These are phyloP conservation scores for Yasuhikotakia modesta DNA, from an alignment of 2,797 vertebrate genomes.

Conservation along the genomic window DNA sequence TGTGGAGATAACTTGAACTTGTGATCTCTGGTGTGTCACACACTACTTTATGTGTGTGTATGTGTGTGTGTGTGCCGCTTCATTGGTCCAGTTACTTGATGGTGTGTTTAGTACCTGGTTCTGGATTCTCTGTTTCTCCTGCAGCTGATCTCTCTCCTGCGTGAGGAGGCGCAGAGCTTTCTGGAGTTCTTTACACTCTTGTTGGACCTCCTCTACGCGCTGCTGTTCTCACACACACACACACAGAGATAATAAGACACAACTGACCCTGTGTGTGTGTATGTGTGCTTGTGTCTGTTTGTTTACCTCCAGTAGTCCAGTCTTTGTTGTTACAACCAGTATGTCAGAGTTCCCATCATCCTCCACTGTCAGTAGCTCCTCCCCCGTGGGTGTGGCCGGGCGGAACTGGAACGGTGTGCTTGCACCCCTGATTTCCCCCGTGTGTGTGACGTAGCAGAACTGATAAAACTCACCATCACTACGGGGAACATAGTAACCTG, in stretches of 20 bases:
- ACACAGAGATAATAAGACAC: constrained; percentile 7
- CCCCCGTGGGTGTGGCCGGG: constrained; percentile 88
- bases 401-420: constrained; percentile 98
- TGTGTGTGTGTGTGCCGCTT: constrained; percentile 33
- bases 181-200: constrained; percentile 91
- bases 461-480: constrained; percentile 99
- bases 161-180: constrained; percentile 86
- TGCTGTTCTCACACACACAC: constrained; percentile 67
- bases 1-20: constrained; percentile 66
- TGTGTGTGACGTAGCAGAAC: constrained; percentile 96
- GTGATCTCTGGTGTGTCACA: constrained; percentile 71
- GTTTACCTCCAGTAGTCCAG: constrained; percentile 90
- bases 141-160: constrained; percentile 88
- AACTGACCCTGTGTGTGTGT: not conserved
- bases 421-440: constrained; percentile 95
- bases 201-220: constrained; percentile 92
- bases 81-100: not conserved
- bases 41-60: constrained; percentile 58
- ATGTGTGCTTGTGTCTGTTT: not conserved
- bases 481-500: constrained; percentile 96
- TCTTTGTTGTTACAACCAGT: constrained; percentile 95
- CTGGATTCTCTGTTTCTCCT: constrained; percentile 87
- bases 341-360: constrained; percentile 97
- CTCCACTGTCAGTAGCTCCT: constrained; percentile 91
- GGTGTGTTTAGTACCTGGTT: constrained; percentile 76